Evolutionary conservation across 2,113 vertebrate species (phyloP).

Genomic region (Australoheros scitulus): DNA sequence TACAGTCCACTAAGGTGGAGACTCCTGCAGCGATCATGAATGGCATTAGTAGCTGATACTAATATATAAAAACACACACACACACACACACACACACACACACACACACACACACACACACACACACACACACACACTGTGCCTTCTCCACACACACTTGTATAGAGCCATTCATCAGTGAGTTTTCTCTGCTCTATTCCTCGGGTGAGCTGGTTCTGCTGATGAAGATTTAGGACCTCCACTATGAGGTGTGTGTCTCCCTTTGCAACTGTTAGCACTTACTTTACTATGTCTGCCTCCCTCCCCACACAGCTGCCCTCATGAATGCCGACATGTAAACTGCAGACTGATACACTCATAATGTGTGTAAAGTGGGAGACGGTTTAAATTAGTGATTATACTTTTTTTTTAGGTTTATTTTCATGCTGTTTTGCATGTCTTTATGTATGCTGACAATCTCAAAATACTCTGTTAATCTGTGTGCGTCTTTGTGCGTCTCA

Average conservation of each 20-base stretch:
- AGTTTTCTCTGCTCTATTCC: conserved; percentile 54
- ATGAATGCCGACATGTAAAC: conserved; percentile 39
- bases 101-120: conserved; percentile 12
- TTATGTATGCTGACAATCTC: neutral
- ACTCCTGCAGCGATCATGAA: neutral
- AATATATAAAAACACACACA: neutral
- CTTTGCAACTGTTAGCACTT: conserved; percentile 8
- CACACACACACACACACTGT: neutral
- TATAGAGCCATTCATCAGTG: conserved; percentile 57
- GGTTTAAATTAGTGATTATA: conserved; percentile 13
- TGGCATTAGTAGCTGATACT: neutral
- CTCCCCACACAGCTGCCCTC: neutral
- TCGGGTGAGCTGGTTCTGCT: conserved; percentile 46
- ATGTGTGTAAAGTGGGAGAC: neutral
- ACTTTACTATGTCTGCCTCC: conserved; percentile 18
- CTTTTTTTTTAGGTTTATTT: neutral
- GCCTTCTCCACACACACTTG: conserved; percentile 14
- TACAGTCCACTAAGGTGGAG: neutral
- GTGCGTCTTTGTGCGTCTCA: conserved; percentile 6
- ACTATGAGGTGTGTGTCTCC: neutral
- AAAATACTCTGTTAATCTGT: neutral
- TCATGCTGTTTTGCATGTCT: neutral
- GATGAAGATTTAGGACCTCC: conserved; percentile 68
- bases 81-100: neutral
- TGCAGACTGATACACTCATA: neutral